Conservation (phyloP, 2,888 invertebrate species). For the Augochlorella aurata region DNA sequence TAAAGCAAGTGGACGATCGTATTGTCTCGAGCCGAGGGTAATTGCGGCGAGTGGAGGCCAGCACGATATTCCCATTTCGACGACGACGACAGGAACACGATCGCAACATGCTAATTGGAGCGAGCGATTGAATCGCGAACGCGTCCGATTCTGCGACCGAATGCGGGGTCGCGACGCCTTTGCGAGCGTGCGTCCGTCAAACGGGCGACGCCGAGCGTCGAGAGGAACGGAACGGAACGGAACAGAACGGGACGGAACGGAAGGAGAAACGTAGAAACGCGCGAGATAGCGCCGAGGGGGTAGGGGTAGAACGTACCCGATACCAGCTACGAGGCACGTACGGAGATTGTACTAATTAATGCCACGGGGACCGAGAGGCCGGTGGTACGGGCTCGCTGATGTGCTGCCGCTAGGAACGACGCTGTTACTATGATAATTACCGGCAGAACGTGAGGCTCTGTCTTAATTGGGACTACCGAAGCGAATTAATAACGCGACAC, state of each 20-base stretch:
- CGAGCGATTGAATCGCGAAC: conserved; percentile 15
- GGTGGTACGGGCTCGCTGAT: conserved; percentile 69
- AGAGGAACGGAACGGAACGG: conserved; percentile 36
- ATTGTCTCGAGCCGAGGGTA: background rate
- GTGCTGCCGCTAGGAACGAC: conserved; percentile 71
- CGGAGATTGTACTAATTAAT: conserved; percentile 79
- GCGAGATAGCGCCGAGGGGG: conserved; percentile 56
- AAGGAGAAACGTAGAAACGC: conserved; percentile 52
- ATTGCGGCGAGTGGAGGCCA: background rate
- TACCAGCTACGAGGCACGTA: conserved; percentile 72
- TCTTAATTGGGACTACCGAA: conserved; percentile 73
- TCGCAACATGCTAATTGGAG: conserved; percentile 22
- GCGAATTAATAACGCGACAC: conserved; percentile 66
- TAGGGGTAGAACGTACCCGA: conserved; percentile 41
- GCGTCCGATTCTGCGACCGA: background rate
- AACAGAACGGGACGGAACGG: conserved; percentile 38
- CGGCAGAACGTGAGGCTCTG: conserved; percentile 71
- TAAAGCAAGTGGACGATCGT: background rate
- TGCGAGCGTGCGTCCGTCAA: conserved; percentile 11
- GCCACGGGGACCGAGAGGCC: conserved; percentile 65
- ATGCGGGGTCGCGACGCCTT: conserved; percentile 6
- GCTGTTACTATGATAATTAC: conserved; percentile 77
- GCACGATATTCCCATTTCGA: conserved; percentile 1
- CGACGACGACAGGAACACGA: conserved; percentile 7
- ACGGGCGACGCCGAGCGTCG: conserved; percentile 9